These are phyloP conservation scores for Petrocephalus zakoni DNA, from an alignment of 2,113 vertebrate genomes.

Conservation along the genomic window DNA sequence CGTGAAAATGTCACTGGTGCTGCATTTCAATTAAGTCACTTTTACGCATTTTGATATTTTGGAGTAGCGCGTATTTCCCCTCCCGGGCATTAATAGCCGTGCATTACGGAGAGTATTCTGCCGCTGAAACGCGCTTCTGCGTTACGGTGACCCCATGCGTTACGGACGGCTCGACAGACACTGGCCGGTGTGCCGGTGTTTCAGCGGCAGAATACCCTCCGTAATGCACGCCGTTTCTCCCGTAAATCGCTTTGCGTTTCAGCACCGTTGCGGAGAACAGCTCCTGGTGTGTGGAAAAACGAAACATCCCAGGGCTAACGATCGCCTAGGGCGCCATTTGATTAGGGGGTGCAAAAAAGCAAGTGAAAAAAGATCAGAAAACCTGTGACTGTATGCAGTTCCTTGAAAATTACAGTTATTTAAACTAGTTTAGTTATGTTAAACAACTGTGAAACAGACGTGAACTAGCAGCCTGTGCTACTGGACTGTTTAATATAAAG, in stretches of 20 bases:
- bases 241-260: neutral
- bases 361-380: neutral
- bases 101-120: neutral
- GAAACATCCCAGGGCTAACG: neutral
- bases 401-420: neutral
- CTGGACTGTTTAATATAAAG: neutral
- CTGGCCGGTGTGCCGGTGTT: no score
- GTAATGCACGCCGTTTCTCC: neutral
- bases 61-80: neutral
- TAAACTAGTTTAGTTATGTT: neutral
- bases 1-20: neutral
- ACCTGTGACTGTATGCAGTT: neutral
- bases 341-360: neutral
- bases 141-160: neutral
- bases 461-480: neutral
- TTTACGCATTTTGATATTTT: neutral
- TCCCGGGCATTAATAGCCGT: neutral
- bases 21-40: neutral
- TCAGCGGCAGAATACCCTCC: no score
- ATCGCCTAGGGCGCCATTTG: neutral
- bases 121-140: no score
- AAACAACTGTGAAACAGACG: neutral
- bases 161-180: neutral
- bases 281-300: slow-evolving; percentile 11
- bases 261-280: slow-evolving; percentile 24